Base-by-base conservation (phyloP, 1,140 invertebrate genomes). In the Trypoxylus dichotomus region DNA sequence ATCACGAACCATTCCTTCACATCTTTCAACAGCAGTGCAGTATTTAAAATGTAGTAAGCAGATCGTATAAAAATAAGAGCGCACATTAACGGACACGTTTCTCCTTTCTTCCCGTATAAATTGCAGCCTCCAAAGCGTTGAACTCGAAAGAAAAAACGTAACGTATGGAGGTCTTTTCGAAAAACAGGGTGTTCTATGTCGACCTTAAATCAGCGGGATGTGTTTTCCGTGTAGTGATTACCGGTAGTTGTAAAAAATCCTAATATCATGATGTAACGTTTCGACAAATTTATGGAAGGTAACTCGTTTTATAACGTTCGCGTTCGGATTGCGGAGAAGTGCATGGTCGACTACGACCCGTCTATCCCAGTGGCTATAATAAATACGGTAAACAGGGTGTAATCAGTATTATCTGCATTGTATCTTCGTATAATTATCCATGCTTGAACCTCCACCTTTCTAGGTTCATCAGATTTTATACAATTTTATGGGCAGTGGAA, bases 331-430 rank as follows among this genome's bases (percentile, higher is more conserved):
- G 60, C 21, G 19, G 60, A 68, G 7, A 5, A 58, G 47, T 10
- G 24, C 24, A 24, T 29, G 6, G 60, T 24, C 3, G 21, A 15
- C 24, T 27, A 7, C 60, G 21, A 29, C 19, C 29, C 72, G 41
- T 42, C 41, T 74, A 42, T 74, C 60, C 72, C 72, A 43, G 72
- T 74, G 72, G 72, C 72, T 21, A 74, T 74, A 74, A 74, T 74
- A 74, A 74, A 74, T 74, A 74, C 29, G 3, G 32, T 74, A 74
- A 74, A 74, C 72, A 32, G 72, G 72, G 72, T 74, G 41, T 74
- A 74, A 74, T 74, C 72, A 74, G 72, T 74, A 43, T 74, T 74
- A 74, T 74, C 72, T 74, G 19, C 72, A 74, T 42, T 29, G 72
- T 37, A 74, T 74, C 72, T 74, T 25, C 72, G 32, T 37, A 43